Conservation (phyloP, 2,113 vertebrate genomes). For the Brachirus orientalis region DNA sequence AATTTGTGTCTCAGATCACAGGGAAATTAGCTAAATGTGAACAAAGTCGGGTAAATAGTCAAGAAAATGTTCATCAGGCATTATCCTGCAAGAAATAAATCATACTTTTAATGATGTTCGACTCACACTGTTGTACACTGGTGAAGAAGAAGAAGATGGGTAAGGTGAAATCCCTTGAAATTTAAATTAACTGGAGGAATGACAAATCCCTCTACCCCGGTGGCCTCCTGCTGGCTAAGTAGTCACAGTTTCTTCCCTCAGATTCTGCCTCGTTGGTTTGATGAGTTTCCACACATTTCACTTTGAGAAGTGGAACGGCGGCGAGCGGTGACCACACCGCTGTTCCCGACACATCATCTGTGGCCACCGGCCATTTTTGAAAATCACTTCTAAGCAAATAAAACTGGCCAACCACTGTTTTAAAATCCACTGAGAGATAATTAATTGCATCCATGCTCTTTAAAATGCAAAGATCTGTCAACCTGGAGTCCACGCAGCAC, state of each 20-base stretch:
- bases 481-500: conserved; percentile 18
- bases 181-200: conserved; percentile 15
- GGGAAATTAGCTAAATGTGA: too few relatives aligned
- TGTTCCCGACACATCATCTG: conserved; percentile 31
- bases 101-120: conserved; percentile 5
- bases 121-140: not conserved
- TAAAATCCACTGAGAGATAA: conserved; percentile 22
- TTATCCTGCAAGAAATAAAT: not conserved
- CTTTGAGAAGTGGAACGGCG: conserved; percentile 54
- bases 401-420: not conserved
- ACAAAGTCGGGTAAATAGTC: too few relatives aligned
- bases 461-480: not conserved
- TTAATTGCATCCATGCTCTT: conserved; percentile 9
- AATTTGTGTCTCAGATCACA: too few relatives aligned
- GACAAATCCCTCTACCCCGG: conserved; percentile 17
- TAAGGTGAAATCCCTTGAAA: not conserved
- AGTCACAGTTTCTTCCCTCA: conserved; percentile 49
- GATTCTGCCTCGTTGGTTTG: conserved; percentile 52
- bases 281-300: conserved; percentile 67
- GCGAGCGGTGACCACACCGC: conserved; percentile 3
- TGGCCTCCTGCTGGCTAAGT: conserved; percentile 56
- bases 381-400: conserved; percentile 15
- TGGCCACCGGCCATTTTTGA: not conserved
- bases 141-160: not conserved
- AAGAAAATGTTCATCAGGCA: too few relatives aligned